phyloP scores from a whole-genome alignment of 2,797 vertebrate genomes.

The Halcyon badia region DNA sequence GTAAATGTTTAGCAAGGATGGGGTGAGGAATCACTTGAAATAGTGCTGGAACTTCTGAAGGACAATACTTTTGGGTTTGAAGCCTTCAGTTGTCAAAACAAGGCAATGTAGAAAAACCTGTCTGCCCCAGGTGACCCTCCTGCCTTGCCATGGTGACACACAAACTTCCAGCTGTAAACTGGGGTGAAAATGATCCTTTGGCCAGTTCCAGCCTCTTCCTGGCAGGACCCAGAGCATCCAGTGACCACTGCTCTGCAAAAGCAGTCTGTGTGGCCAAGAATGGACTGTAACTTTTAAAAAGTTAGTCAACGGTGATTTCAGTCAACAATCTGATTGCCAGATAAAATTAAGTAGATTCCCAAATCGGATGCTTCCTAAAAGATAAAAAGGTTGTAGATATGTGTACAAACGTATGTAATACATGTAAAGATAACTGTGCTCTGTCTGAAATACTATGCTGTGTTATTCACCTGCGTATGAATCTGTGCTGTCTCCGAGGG shows the following conservation, averaged over 20 bases:
- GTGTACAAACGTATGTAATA: rapidly evolving
- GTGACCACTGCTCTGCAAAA: not conserved
- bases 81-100: not conserved
- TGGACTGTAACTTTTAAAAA: not conserved
- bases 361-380: not conserved
- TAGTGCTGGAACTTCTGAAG: not conserved
- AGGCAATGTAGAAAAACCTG: not conserved
- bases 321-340: not conserved
- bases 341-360: not conserved
- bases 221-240: not conserved
- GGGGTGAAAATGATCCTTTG: not conserved
- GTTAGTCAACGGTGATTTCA: not conserved
- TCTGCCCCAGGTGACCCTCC: not conserved
- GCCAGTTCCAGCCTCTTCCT: not conserved
- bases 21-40: not conserved
- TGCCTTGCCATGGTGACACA: not conserved
- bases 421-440: not conserved
- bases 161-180: not conserved
- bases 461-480: not conserved
- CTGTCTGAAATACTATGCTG: not conserved
- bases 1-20: not conserved
- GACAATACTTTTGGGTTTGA: not conserved
- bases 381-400: not conserved
- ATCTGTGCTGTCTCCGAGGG: not conserved
- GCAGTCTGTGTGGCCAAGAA: not conserved